Conservation (phyloP, 1,140 invertebrate genomes). For the Dreissena rostriformis region DNA sequence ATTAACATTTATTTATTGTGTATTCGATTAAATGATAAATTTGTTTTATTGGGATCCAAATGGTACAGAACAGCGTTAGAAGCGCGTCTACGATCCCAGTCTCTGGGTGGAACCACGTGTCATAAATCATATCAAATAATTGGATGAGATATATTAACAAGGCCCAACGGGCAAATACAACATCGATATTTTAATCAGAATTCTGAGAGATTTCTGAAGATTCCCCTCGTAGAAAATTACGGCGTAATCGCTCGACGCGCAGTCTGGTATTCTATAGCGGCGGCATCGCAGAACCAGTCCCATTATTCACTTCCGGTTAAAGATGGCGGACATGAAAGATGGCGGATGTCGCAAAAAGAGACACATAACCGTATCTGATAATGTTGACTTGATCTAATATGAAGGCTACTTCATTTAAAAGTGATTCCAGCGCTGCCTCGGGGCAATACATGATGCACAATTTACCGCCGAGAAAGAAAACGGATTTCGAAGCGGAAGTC, state of each 20-base stretch:
- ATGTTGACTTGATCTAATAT: slow-evolving; percentile 24
- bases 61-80: no score
- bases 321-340: slow-evolving; percentile 42
- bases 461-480: slow-evolving; percentile 50
- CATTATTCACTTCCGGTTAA: slow-evolving; percentile 53
- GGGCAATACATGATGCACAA: slow-evolving; percentile 50
- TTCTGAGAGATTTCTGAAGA: neutral
- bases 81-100: no score
- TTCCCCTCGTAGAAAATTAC: slow-evolving; percentile 15
- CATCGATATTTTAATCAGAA: slow-evolving; percentile 10
- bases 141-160: slow-evolving; percentile 8
- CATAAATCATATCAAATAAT: slow-evolving; percentile 13
- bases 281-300: slow-evolving; percentile 19
- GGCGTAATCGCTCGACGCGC: slow-evolving; percentile 16
- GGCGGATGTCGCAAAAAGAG: slow-evolving; percentile 13
- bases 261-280: slow-evolving; percentile 13
- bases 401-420: slow-evolving; percentile 54
- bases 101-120: neutral
- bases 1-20: no score
- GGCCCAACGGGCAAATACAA: neutral
- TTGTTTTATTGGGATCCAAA: no score
- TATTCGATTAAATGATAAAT: no score
- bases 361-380: slow-evolving; percentile 23
- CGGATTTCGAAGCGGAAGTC: slow-evolving; percentile 49
- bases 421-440: slow-evolving; percentile 48